Percentiles rank a stretch among this genome's conserved stretches.
These are phyloP conservation scores for Drosophila lowei DNA, from an alignment of 1,140 invertebrate genomes.

Conservation along the genomic window DNA sequence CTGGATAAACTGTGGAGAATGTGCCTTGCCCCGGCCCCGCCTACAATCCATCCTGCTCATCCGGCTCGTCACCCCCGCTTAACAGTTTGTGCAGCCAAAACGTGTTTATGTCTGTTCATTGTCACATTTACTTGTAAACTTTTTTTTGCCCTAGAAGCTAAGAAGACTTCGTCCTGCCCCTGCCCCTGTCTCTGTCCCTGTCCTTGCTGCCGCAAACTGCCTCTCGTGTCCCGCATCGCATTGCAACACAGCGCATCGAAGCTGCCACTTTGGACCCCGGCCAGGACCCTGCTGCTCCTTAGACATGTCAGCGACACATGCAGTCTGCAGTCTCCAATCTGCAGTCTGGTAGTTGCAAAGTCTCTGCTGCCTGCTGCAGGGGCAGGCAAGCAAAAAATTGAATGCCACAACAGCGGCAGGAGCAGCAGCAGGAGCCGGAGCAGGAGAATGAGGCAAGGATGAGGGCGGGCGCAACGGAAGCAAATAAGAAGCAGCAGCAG, in stretches of 20 bases:
- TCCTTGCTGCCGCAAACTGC: neutral
- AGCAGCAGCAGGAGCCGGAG: conserved; percentile 9
- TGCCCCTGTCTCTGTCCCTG: no score
- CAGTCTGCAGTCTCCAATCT: conserved; percentile 37
- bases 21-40: neutral
- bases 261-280: conserved; percentile 48
- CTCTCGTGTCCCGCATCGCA: conserved; percentile 7
- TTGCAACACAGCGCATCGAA: conserved; percentile 24
- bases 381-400: conserved; percentile 40
- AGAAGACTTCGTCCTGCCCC: neutral
- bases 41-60: no score
- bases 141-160: conserved; percentile 10
- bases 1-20: conserved; percentile 41
- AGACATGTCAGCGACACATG: conserved; percentile 66
- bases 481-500: conserved; percentile 52
- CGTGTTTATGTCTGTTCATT: conserved; percentile 72
- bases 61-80: conserved; percentile 18
- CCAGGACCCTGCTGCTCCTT: conserved; percentile 53
- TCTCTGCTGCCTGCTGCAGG: conserved; percentile 5
- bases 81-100: conserved; percentile 63
- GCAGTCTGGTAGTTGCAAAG: no score
- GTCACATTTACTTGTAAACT: conserved; percentile 68
- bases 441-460: neutral
- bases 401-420: conserved; percentile 42
- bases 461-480: conserved; percentile 44